Evolutionary conservation across 2,113 vertebrate species (phyloP), one percentile per base, ranked within the genome.

Genomic region (Brienomyrus brachyistius): DNA sequence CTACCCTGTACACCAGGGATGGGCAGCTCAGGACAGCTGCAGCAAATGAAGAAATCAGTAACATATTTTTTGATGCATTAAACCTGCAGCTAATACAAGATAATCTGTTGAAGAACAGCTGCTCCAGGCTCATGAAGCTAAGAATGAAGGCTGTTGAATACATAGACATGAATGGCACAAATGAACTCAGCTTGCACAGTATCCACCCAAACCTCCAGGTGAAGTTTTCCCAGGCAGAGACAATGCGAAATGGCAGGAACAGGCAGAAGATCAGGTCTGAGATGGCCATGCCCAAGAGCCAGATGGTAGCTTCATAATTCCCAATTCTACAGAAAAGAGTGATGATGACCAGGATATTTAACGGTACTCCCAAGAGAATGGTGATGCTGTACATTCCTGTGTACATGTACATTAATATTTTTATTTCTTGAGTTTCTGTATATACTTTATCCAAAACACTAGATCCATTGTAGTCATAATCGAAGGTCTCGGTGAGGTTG

Each of bases 221-320:
- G 62, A 80, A 90, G 93, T 96, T 95, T 51, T 92, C 62, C 95
- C 96, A 93, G 90, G 96, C 96, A 0, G 97, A 97, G 4, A 91
- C 5, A 0, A 97, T 96, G 85, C 95, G 94, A 19, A 96, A 88
- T 0, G 96, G 96, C 90, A 97, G 91, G 93, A 96, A 96, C 91
- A 96, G 74, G 0, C 95, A 96, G 94, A 97, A 96, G 52, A 97
- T 93, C 90, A 97, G 95, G 84, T 97, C 96, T 0, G 96, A 96
- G 0, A 95, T 86, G 0, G 96, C 96, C 91, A 97, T 62, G 84
- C 97, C 96, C 89, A 97, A 93, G 80, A 97, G 95, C 96, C 96
- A 97, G 89, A 97, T 19, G 0, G 95, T 93, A 0, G 95, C 96
- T 88, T 95, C 94, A 0, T 96, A 96, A 89, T 91, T 96, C 91